A percentile compares a stretch with the other conserved stretches of the same genome.
phyloP scores from a whole-genome alignment of 2,888 invertebrate genomes.

The Peribatodes rhomboidaria region DNA sequence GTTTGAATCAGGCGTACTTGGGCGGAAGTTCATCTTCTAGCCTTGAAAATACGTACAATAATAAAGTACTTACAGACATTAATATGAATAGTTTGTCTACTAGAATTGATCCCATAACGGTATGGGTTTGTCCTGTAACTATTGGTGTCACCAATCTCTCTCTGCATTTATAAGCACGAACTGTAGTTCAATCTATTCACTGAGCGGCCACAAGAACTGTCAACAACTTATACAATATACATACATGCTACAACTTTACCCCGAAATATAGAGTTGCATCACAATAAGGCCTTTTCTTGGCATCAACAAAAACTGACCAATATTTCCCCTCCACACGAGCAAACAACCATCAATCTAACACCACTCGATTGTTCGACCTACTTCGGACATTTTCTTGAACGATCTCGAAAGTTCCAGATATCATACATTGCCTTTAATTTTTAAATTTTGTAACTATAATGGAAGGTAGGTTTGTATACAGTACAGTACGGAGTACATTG shows the following conservation, averaged over 20 bases:
- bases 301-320: slow-evolving; percentile 18
- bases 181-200: too few relatives aligned
- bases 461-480: background rate
- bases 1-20: too few relatives aligned
- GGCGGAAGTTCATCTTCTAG: too few relatives aligned
- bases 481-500: too few relatives aligned
- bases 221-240: background rate
- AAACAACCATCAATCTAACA: slow-evolving; percentile 34
- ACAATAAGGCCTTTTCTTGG: background rate
- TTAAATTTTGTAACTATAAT: background rate
- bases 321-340: slow-evolving; percentile 15
- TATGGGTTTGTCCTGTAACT: too few relatives aligned
- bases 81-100: too few relatives aligned
- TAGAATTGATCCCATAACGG: too few relatives aligned
- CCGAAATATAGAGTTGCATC: background rate
- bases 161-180: too few relatives aligned
- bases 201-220: too few relatives aligned
- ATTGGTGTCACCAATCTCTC: too few relatives aligned
- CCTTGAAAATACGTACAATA: too few relatives aligned
- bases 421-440: background rate
- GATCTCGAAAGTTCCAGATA: background rate
- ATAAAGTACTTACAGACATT: too few relatives aligned
- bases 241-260: background rate
- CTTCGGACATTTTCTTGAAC: slow-evolving; percentile 6
- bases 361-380: slow-evolving; percentile 26